These are phyloP conservation scores for Macroramphosus scolopax DNA, from an alignment of 2,797 vertebrate genomes.

Conservation along the genomic window DNA sequence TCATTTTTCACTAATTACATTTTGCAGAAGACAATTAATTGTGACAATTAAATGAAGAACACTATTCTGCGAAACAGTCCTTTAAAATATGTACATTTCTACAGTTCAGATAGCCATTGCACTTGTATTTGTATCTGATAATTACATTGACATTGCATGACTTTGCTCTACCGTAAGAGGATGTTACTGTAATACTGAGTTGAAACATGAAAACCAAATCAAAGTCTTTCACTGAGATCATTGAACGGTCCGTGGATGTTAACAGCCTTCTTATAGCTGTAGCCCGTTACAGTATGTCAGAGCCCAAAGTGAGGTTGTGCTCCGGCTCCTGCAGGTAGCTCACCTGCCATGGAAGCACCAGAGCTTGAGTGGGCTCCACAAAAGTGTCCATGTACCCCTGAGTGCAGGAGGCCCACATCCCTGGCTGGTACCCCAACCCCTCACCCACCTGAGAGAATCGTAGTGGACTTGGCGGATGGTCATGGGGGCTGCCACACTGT, in stretches of 20 bases:
- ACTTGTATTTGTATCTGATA: conserved; percentile 19
- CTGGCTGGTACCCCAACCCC: conserved; percentile 62
- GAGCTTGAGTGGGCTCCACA: conserved; percentile 57
- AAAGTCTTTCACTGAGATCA: conserved; percentile 26
- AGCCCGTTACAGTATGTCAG: conserved; percentile 56
- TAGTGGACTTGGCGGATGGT: conserved; percentile 64
- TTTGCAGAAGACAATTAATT: no score
- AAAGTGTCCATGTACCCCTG: conserved; percentile 70
- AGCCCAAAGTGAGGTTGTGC: conserved; percentile 69
- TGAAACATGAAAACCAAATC: conserved; percentile 14
- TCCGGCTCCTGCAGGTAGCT: conserved; percentile 76
- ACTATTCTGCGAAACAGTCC: no score
- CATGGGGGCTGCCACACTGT: conserved; percentile 63
- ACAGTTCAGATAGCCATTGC: conserved; percentile 36
- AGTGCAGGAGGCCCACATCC: conserved; percentile 68
- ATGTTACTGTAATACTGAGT: conserved; percentile 33
- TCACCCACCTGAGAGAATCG: conserved; percentile 61
- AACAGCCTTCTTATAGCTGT: no score
- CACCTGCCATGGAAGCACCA: conserved; percentile 80
- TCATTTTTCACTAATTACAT: no score
- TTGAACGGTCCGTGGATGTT: conserved; percentile 5
- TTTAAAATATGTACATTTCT: conserved; percentile 39
- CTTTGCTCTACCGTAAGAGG: no score
- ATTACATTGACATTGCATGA: no score
- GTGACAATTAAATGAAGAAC: no score